Evolutionary conservation across 2,113 vertebrate species (phyloP).

Genomic region (Sylvia atricapilla): DNA sequence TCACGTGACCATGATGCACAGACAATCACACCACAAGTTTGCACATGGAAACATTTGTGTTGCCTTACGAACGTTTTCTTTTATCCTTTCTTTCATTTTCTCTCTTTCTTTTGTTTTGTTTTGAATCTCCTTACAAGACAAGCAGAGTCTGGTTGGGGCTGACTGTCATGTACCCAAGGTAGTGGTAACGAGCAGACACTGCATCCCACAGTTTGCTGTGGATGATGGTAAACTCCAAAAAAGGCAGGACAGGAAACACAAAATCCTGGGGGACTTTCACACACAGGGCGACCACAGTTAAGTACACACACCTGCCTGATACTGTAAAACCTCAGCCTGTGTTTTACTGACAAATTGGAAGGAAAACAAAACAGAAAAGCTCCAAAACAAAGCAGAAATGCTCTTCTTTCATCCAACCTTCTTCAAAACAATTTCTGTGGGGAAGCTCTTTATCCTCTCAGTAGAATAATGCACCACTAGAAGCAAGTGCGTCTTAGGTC

Average conservation of each 20-base stretch:
- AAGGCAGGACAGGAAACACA: conserved; percentile 57
- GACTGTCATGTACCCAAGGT: conserved; percentile 85
- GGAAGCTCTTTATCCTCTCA: neutral
- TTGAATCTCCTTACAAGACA: conserved; percentile 69
- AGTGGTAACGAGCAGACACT: conserved; percentile 78
- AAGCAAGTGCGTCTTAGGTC: neutral
- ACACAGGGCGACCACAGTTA: conserved; percentile 40
- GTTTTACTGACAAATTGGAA: neutral
- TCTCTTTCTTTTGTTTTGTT: conserved; percentile 18
- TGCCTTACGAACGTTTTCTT: conserved; percentile 54
- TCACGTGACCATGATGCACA: conserved; percentile 50
- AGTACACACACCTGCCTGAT: conserved; percentile 31
- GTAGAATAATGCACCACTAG: neutral
- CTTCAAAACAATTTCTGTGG: neutral
- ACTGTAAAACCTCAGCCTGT: conserved; percentile 68
- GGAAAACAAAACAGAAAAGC: neutral
- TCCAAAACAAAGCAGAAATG: neutral
- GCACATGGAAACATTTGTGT: conserved; percentile 64
- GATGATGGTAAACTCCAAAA: conserved; percentile 82
- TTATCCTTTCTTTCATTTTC: neutral
- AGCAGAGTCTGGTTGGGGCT: conserved; percentile 83
- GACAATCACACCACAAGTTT: conserved; percentile 66
- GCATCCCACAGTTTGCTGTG: conserved; percentile 83
- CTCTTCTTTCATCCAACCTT: neutral
- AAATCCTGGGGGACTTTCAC: conserved; percentile 34